phyloP scores from a whole-genome alignment of 92 coral and sea anemone species.

The Epizoanthus fatuus region DNA sequence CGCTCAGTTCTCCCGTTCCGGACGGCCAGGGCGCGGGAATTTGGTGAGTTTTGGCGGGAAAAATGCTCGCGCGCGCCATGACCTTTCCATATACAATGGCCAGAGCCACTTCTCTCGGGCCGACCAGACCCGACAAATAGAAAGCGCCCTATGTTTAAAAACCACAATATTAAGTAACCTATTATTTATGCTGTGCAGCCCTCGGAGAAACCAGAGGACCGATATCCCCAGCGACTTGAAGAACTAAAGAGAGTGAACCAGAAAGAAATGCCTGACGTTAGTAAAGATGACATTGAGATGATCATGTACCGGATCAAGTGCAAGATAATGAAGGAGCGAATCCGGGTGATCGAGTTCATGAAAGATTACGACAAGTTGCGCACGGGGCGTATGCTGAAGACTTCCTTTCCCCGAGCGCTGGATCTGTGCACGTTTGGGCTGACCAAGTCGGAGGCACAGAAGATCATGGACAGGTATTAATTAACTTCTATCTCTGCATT shows the following conservation, averaged over 20 bases:
- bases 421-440: constrained; percentile 92
- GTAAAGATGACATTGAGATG: constrained; percentile 75
- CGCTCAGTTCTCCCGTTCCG: too few species aligned
- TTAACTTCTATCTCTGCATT: background rate
- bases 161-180: background rate
- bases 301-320: constrained; percentile 94
- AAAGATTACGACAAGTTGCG: constrained; percentile 97
- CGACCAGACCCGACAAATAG: too few species aligned
- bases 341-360: constrained; percentile 92
- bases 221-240: constrained; percentile 84
- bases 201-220: constrained; percentile 81
- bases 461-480: constrained; percentile 82
- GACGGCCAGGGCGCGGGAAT: too few species aligned
- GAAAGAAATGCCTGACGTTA: constrained; percentile 94
- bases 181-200: constrained; percentile 66
- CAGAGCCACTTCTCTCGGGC: too few species aligned
- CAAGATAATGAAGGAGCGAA: constrained; percentile 94
- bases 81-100: too few species aligned
- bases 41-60: too few species aligned
- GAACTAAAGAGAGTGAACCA: constrained; percentile 87
- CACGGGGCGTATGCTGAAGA: constrained; percentile 93
- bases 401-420: constrained; percentile 91
- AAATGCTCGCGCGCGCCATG: too few species aligned
- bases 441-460: constrained; percentile 91
- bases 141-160: too few species aligned